Conservation (phyloP, 2,888 invertebrate genomes). For the Pollenia angustigena region DNA sequence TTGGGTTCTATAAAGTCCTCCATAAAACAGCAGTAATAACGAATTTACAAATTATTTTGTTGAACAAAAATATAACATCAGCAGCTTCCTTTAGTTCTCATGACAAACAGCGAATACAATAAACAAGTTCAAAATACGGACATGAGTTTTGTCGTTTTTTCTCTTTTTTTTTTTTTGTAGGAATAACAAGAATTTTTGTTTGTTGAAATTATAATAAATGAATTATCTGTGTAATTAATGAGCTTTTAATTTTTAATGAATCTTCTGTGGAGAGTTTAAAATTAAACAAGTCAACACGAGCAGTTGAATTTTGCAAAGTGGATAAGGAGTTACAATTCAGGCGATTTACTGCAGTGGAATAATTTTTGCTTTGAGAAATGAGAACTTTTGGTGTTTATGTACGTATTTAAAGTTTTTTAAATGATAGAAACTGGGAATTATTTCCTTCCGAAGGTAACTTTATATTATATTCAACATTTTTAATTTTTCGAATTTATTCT, state of each 20-base stretch:
- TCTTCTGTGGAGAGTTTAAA: constrained; percentile 67
- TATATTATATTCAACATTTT: no score
- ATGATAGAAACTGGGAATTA: no score
- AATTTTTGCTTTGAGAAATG: not conserved
- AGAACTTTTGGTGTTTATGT: no score
- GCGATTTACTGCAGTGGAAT: not conserved
- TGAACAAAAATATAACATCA: constrained; percentile 44
- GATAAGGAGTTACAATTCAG: not conserved
- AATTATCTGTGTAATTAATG: constrained; percentile 83
- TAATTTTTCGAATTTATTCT: no score
- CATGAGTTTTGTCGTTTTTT: not conserved
- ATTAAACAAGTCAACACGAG: not conserved
- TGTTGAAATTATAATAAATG: constrained; percentile 83
- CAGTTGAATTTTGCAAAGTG: not conserved
- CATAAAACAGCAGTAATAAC: constrained; percentile 37
- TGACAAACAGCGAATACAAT: constrained; percentile 2
- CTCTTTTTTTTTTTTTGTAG: constrained; percentile 11
- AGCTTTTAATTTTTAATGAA: constrained; percentile 83
- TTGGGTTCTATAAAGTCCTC: constrained; percentile 15
- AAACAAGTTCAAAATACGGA: constrained; percentile 30
- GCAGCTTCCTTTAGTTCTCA: constrained; percentile 46
- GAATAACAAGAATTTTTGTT: constrained; percentile 72
- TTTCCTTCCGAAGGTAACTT: no score
- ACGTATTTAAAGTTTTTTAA: no score
- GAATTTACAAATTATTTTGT: constrained; percentile 62